phyloP scores from a whole-genome alignment of 1,140 invertebrate species.

The Euura saliciscinereae region DNA sequence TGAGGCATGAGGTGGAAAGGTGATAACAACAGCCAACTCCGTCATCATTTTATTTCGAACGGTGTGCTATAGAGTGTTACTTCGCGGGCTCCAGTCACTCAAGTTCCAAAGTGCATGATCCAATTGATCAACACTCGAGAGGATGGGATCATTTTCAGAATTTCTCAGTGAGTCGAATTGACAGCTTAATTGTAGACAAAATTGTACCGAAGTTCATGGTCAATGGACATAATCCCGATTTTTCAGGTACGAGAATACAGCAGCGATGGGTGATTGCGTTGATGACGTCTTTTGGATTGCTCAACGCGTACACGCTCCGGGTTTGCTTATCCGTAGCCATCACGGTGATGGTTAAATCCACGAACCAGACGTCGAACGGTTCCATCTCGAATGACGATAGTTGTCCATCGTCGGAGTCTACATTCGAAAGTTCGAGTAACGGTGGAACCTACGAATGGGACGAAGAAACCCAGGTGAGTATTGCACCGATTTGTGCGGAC shows the following conservation, averaged over 20 bases:
- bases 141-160: not conserved
- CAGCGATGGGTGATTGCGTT: conserved; percentile 57
- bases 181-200: not conserved
- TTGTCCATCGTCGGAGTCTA: conserved; percentile 26
- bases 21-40: too few relatives aligned
- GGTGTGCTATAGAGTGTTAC: not conserved
- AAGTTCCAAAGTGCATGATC: not conserved
- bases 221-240: conserved; percentile 16
- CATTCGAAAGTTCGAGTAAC: conserved; percentile 45
- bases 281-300: conserved; percentile 68
- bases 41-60: not conserved
- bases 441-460: conserved; percentile 50
- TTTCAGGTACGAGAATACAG: not conserved
- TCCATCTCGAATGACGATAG: conserved; percentile 24
- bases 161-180: not conserved
- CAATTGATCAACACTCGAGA: not conserved
- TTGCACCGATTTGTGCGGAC: not conserved
- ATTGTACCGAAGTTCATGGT: not conserved
- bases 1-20: too few relatives aligned
- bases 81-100: not conserved
- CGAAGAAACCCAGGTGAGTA: conserved; percentile 60
- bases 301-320: conserved; percentile 72
- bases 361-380: conserved; percentile 40
- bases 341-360: conserved; percentile 69
- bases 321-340: conserved; percentile 76